Percentiles rank a stretch among this genome's conserved stretches.
Conservation (phyloP, 2,113 vertebrate genomes). For the Glaucomys volans region DNA sequence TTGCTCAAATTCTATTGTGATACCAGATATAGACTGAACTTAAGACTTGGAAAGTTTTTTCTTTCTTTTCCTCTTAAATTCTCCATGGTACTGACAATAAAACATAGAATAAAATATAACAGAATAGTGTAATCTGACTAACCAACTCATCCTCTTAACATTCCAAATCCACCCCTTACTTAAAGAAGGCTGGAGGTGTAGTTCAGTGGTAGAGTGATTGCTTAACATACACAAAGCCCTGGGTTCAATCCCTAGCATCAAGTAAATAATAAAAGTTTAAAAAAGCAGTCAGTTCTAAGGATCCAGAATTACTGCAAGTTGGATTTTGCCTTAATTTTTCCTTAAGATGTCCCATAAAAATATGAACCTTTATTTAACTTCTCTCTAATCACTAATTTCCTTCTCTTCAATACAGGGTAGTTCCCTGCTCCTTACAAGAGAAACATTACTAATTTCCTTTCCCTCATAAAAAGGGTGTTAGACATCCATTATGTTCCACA, state of each 20-base stretch:
- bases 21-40: background rate
- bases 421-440: slow-evolving; percentile 40
- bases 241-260: background rate
- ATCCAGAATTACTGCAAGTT: background rate
- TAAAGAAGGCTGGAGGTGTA: too few relatives aligned
- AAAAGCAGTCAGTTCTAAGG: background rate
- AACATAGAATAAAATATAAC: background rate
- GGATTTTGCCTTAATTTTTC: background rate
- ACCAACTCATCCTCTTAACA: background rate
- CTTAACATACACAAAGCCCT: too few relatives aligned
- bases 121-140: background rate
- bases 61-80: slow-evolving; percentile 5
- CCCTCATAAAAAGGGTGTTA: slow-evolving; percentile 51
- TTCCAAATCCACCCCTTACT: background rate
- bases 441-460: slow-evolving; percentile 45
- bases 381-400: background rate
- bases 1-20: background rate
- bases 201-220: background rate
- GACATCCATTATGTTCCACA: background rate
- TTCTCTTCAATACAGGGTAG: slow-evolving; percentile 32
- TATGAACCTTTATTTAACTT: slow-evolving; percentile 5
- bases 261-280: background rate
- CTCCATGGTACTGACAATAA: background rate
- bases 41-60: background rate
- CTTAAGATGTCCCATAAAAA: slow-evolving; percentile 31